A percentile compares a stretch with the other conserved stretches of the same genome.
phyloP scores from a whole-genome alignment of 2,888 invertebrate species.

The Conops quadrifasciatus region DNA sequence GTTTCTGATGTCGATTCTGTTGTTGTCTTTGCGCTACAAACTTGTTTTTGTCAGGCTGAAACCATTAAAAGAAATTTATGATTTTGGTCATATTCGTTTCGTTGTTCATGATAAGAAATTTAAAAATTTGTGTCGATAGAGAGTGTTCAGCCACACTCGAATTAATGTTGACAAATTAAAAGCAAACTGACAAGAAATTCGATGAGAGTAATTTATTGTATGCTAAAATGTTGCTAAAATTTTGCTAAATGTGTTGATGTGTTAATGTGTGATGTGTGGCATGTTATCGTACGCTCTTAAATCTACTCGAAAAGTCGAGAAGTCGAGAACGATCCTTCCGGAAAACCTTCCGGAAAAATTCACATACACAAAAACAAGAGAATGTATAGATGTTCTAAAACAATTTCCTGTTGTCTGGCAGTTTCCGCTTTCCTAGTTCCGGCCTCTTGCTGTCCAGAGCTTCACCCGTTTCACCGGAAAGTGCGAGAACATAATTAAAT shows the following conservation, averaged over 20 bases:
- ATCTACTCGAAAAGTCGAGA: too few species aligned
- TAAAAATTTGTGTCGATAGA: too few species aligned
- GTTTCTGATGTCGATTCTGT: background rate
- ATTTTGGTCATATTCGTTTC: background rate
- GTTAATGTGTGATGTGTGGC: too few species aligned
- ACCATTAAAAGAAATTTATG: background rate
- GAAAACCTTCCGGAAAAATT: too few species aligned
- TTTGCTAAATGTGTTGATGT: background rate
- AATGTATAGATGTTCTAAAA: background rate
- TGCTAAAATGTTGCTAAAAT: background rate
- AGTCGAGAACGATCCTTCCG: too few species aligned
- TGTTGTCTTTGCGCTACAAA: background rate
- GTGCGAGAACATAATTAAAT: conserved; percentile 27
- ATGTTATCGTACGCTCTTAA: too few species aligned
- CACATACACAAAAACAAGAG: background rate
- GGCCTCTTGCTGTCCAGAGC: background rate
- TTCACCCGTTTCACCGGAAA: background rate
- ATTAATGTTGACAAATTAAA: background rate
- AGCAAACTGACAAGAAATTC: background rate
- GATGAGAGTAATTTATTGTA: background rate
- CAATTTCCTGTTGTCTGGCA: background rate
- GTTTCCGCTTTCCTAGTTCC: background rate
- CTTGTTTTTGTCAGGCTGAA: background rate
- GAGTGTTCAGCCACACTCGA: too few species aligned
- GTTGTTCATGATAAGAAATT: background rate